Evolutionary conservation across 2,888 invertebrate genomes (phyloP).

Genomic region (Holacanthella duospinosa): DNA sequence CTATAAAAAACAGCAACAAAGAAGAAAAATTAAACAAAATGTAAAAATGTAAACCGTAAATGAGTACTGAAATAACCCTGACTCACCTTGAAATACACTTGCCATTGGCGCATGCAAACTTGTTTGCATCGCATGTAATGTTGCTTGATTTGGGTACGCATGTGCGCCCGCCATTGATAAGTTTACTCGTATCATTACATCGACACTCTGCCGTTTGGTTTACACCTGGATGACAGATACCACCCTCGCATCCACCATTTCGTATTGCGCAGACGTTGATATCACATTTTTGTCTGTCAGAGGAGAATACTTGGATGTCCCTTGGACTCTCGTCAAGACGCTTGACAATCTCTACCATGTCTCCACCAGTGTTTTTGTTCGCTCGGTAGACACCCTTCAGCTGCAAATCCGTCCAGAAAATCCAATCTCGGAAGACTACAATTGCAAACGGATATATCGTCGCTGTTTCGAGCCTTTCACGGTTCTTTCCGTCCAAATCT

Average conservation of each 20-base stretch:
- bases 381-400: constrained; percentile 88
- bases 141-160: constrained; percentile 67
- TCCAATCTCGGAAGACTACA: constrained; percentile 76
- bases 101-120: constrained; percentile 86
- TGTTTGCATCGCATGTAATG: constrained; percentile 70
- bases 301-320: constrained; percentile 79
- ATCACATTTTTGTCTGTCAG: constrained; percentile 64
- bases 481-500: constrained; percentile 70
- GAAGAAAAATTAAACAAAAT: not conserved
- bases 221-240: constrained; percentile 80
- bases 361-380: constrained; percentile 91
- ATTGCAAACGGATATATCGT: constrained; percentile 93
- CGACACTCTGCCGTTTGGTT: constrained; percentile 81
- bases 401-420: constrained; percentile 94
- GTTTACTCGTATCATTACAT: constrained; percentile 71
- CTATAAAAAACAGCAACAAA: constrained; percentile 43
- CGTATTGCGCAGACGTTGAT: constrained; percentile 75
- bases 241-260: constrained; percentile 88
- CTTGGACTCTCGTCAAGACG: constrained; percentile 84
- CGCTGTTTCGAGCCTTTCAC: constrained; percentile 74
- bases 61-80: constrained; percentile 60
- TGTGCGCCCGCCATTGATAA: constrained; percentile 89
- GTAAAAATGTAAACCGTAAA: not conserved
- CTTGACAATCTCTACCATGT: constrained; percentile 87
- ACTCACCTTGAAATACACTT: constrained; percentile 77